A percentile compares a stretch with the other conserved stretches of the same genome.
These are phyloP conservation scores for Brachyptera risi DNA, from an alignment of 2,888 invertebrate species.

Conservation along the genomic window DNA sequence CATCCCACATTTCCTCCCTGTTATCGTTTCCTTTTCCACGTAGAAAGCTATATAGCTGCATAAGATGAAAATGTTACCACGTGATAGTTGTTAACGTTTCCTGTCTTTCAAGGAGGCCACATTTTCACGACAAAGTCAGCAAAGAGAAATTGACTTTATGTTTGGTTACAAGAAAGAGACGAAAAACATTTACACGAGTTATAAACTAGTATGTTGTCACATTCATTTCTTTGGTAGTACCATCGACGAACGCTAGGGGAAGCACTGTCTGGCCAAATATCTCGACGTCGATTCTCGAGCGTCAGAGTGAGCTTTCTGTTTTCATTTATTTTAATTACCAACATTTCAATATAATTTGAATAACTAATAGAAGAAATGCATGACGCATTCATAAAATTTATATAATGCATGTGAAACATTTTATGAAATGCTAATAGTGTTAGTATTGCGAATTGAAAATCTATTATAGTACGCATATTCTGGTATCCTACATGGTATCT, in stretches of 20 bases:
- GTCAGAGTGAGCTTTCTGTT: no score
- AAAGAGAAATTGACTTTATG: slow-evolving; percentile 18
- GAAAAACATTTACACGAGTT: slow-evolving; percentile 15
- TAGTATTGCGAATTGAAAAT: no score
- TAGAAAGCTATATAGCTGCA: no score
- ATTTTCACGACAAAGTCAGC: slow-evolving; percentile 18
- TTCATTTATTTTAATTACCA: no score
- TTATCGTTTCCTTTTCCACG: slow-evolving; percentile 30
- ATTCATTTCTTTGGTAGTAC: background rate
- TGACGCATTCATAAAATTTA: no score
- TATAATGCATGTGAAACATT: no score
- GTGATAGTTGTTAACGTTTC: slow-evolving; percentile 19
- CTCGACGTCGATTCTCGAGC: no score
- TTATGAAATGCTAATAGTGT: no score
- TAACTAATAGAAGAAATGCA: no score
- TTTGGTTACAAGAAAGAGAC: slow-evolving; percentile 4
- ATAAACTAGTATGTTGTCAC: slow-evolving; percentile 4
- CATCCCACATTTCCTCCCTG: slow-evolving; percentile 29
- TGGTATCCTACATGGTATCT: no score
- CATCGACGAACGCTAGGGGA: background rate
- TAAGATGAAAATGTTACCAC: slow-evolving; percentile 20
- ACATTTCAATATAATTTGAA: no score
- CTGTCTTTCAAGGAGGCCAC: slow-evolving; percentile 13
- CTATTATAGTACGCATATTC: no score
- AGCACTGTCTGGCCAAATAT: slow-evolving; percentile 3